phyloP scores from a whole-genome alignment of 2,888 invertebrate genomes.

The Formica aserva region DNA sequence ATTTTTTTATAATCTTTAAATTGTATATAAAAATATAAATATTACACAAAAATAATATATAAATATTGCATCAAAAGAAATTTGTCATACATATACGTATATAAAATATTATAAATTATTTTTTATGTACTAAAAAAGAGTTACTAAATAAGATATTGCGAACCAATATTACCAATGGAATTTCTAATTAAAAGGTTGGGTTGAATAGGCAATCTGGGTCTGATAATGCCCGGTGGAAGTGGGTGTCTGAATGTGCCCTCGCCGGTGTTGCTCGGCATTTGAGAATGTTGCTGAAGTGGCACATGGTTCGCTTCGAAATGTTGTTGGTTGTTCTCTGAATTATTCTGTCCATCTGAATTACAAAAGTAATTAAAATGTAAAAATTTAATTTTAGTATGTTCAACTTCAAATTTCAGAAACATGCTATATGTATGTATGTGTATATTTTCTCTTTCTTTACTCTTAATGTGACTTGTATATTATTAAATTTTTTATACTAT shows the following conservation, averaged over 20 bases:
- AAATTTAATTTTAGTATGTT: slow-evolving; percentile 1
- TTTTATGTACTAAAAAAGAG: not conserved
- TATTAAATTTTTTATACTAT: not conserved
- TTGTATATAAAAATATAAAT: not conserved
- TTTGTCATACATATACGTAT: not conserved
- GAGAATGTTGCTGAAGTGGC: slow-evolving; percentile 80
- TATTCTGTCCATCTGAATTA: slow-evolving; percentile 76
- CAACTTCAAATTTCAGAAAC: not conserved
- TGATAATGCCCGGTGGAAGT: slow-evolving; percentile 88
- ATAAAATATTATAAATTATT: not conserved
- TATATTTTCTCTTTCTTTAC: not conserved
- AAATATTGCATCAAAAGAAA: not conserved
- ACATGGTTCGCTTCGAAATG: slow-evolving; percentile 81
- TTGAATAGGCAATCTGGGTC: slow-evolving; percentile 86
- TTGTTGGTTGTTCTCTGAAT: slow-evolving; percentile 76
- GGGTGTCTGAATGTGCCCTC: slow-evolving; percentile 91
- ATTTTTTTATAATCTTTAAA: not conserved
- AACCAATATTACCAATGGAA: slow-evolving; percentile 78
- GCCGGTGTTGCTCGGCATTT: slow-evolving; percentile 81
- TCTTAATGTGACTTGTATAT: not conserved
- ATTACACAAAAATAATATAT: not conserved
- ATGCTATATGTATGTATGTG: not conserved
- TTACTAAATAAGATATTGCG: not conserved
- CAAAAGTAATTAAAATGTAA: slow-evolving; percentile 23
- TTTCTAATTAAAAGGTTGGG: slow-evolving; percentile 82